Evolutionary conservation across 2,888 invertebrate genomes (phyloP), one percentile per base, ranked within the genome.

Genomic region (Mimas tiliae): DNA sequence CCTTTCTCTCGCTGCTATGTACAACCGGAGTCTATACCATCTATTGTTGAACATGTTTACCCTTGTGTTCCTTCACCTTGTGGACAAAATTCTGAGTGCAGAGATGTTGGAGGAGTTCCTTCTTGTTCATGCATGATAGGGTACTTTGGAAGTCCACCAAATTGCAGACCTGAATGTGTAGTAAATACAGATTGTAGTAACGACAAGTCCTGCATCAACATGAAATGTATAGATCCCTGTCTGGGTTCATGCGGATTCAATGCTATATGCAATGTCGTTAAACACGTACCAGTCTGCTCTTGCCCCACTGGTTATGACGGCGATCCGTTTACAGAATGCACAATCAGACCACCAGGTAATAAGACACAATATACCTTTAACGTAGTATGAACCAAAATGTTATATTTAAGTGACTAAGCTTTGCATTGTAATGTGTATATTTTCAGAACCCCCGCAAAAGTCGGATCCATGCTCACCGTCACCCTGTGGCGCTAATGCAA

Each of bases 41-140:
- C 80, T 66, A 50, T 77, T 55, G 73, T 71, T 68, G 83, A 82
- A 68, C 79, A 80, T 50, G 62, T 74, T 6, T 87, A 96, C 86
- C 96, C 97, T 50, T 97, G 97, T 77, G 80, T 95, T 62, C 97
- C 97, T 51, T 96, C 96, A 63, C 97, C 97, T 0, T 97, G 97
- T 82, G 97, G 97, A 58, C 93, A 95, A 48, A 96, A 96, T 79
- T 94, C 96, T 1, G 90, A 94, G 80, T 96, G 96, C 77, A 83
- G 92, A 89, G 84, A 94, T 82, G 65, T 93, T 66, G 89, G 93
- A 48, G 91, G 89, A 69, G 81, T 91, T 76, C 95, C 96, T 42
- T 95, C 96, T 3, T 97, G 97, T 80, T 94, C 95, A 42, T 97
- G 97, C 81, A 79, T 94, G 47, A 84, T 93, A 64, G 95, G 94